phyloP scores from a whole-genome alignment of 2,113 vertebrate species.

The Otis tarda region DNA sequence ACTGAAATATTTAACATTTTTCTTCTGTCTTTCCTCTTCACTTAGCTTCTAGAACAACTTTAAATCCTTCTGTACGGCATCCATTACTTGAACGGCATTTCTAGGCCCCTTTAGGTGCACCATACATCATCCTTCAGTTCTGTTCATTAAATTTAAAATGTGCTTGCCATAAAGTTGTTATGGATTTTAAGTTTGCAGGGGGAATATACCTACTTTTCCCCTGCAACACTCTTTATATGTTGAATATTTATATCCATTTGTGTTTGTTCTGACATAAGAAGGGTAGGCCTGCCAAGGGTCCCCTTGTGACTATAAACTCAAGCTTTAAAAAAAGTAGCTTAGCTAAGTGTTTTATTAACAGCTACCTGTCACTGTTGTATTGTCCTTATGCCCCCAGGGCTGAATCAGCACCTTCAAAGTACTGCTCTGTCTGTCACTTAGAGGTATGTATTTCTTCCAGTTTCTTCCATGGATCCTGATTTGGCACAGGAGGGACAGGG shows the following conservation, averaged over 20 bases:
- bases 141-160: slow-evolving; percentile 28
- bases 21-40: background rate
- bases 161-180: background rate
- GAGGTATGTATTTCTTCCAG: background rate
- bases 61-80: background rate
- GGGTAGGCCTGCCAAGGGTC: background rate
- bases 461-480: background rate
- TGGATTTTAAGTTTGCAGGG: background rate
- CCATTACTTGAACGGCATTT: background rate
- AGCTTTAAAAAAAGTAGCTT: background rate
- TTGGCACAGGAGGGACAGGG: background rate
- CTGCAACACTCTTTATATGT: background rate
- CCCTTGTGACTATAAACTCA: background rate
- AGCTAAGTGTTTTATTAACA: slow-evolving; percentile 10
- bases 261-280: slow-evolving; percentile 17
- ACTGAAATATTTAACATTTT: background rate
- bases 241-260: slow-evolving; percentile 43
- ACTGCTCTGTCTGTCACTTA: background rate
- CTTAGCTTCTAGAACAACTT: background rate
- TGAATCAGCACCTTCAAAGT: slow-evolving; percentile 8
- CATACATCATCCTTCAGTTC: background rate
- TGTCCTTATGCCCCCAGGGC: background rate
- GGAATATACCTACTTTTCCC: background rate
- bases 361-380: background rate
- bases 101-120: background rate